A percentile compares a stretch with the other conserved stretches of the same genome.
phyloP scores from a whole-genome alignment of 2,113 vertebrate genomes.

The Passer montanus region DNA sequence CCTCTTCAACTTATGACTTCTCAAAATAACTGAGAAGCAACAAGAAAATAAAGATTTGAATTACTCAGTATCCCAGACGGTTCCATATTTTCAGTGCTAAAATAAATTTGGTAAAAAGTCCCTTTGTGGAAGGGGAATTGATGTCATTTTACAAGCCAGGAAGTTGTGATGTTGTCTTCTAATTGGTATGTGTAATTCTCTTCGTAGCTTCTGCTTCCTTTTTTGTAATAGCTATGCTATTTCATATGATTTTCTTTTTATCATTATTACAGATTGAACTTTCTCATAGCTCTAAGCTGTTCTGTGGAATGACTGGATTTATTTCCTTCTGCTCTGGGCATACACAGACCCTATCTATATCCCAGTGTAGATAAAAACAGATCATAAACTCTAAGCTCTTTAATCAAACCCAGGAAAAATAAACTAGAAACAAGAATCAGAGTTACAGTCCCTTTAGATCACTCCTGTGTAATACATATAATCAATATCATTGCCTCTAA shows the following conservation, averaged over 20 bases:
- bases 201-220: neutral
- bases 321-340: neutral
- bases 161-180: neutral
- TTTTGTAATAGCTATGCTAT: neutral
- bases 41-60: neutral
- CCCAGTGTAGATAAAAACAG: neutral
- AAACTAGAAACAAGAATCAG: neutral
- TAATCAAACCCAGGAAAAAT: conserved; percentile 2
- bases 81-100: neutral
- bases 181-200: neutral
- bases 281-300: neutral
- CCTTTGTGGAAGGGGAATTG: neutral
- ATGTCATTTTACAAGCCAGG: neutral
- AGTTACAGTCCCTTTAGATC: neutral
- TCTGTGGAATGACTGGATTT: neutral
- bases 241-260: neutral
- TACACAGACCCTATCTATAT: neutral
- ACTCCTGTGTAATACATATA: neutral
- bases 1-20: neutral
- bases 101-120: neutral
- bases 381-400: neutral
- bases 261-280: neutral
- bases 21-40: neutral
- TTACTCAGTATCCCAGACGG: neutral
- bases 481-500: neutral